A percentile compares a stretch with the other conserved stretches of the same genome.
Evolutionary conservation across 2,888 invertebrate species (phyloP).

Genomic region (Mimas tiliae): DNA sequence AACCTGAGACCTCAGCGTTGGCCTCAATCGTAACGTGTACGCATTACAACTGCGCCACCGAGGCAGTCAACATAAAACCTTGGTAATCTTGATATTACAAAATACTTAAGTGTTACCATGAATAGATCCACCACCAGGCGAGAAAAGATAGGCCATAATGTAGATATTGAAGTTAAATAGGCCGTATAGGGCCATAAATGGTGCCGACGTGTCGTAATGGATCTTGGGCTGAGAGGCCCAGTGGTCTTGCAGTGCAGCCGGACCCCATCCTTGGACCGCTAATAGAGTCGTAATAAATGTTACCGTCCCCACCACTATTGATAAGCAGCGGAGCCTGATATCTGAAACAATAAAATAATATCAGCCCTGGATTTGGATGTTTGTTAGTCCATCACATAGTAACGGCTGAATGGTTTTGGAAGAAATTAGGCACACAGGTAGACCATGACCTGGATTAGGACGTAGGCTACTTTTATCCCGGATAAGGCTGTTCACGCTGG

Average conservation of each 20-base stretch:
- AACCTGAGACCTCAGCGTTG: too few relatives aligned
- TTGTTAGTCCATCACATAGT: too few relatives aligned
- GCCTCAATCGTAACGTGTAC: too few relatives aligned
- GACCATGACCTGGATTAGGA: too few relatives aligned
- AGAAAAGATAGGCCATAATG: slow-evolving; percentile 97
- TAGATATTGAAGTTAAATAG: slow-evolving; percentile 97
- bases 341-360: slow-evolving; percentile 83
- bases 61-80: too few relatives aligned
- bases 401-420: too few relatives aligned
- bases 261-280: slow-evolving; percentile 93
- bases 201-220: slow-evolving; percentile 95
- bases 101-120: slow-evolving; percentile 86
- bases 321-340: slow-evolving; percentile 95
- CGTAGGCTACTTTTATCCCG: too few relatives aligned
- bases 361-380: too few relatives aligned
- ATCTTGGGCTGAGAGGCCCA: slow-evolving; percentile 95
- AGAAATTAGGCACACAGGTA: too few relatives aligned
- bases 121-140: slow-evolving; percentile 91
- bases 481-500: too few relatives aligned
- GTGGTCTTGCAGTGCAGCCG: slow-evolving; percentile 95
- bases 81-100: too few relatives aligned
- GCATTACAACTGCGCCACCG: too few relatives aligned
- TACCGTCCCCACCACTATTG: slow-evolving; percentile 93
- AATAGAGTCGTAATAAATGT: slow-evolving; percentile 89
- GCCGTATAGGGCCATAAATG: slow-evolving; percentile 98